A percentile compares a stretch with the other conserved stretches of the same genome.
Conservation (phyloP, 2,113 vertebrate genomes). For the Galeopterus variegatus region DNA sequence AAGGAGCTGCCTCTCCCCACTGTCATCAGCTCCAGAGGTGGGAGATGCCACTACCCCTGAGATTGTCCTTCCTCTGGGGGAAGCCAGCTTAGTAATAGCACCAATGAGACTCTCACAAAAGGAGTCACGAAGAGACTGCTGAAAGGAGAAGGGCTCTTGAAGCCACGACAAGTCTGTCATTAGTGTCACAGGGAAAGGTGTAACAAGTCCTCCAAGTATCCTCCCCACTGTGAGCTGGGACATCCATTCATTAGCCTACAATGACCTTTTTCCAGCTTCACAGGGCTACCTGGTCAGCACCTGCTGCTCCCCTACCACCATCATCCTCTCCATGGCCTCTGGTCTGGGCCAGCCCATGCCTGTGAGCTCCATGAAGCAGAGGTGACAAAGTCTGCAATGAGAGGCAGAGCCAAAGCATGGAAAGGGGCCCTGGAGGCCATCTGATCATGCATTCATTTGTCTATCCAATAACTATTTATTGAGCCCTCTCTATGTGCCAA, state of each 20-base stretch:
- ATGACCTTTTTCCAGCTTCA: background rate
- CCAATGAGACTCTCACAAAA: background rate
- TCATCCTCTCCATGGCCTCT: background rate
- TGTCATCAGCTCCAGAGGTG: background rate
- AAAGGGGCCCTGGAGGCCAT: background rate
- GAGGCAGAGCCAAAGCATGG: background rate
- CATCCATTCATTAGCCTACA: background rate
- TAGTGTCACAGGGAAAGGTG: background rate
- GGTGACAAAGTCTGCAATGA: background rate
- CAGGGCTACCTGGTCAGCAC: background rate
- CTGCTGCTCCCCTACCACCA: background rate
- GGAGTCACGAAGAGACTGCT: background rate
- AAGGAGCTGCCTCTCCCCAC: no score
- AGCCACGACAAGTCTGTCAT: background rate
- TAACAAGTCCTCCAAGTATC: background rate
- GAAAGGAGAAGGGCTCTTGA: background rate
- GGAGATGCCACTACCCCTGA: background rate
- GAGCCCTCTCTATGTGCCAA: background rate
- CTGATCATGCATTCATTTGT: rapidly evolving
- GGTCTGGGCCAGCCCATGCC: background rate
- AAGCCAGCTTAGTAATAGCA: background rate
- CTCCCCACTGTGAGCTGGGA: background rate
- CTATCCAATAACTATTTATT: background rate
- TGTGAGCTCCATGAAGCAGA: background rate
- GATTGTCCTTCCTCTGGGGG: background rate